Percentiles rank a stretch among this genome's conserved stretches.
phyloP scores from a whole-genome alignment of 2,797 vertebrate species.

The Hephaestus fuliginosus region DNA sequence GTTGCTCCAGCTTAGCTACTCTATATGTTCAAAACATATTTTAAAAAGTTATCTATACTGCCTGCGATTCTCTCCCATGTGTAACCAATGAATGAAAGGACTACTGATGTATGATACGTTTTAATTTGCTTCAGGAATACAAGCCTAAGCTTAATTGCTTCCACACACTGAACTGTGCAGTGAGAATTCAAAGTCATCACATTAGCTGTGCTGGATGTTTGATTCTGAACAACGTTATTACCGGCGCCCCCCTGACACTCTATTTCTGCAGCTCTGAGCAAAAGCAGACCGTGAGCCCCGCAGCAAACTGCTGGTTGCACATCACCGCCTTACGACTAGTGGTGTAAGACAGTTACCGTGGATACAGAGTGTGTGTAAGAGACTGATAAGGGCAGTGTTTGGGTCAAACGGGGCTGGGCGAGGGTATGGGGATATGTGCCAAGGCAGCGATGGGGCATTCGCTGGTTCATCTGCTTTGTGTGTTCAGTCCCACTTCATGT shows the following conservation, averaged over 20 bases:
- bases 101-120: slow-evolving; percentile 55
- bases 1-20: slow-evolving; percentile 4
- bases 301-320: slow-evolving; percentile 53
- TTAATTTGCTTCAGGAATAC: slow-evolving; percentile 57
- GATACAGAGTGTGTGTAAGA: slow-evolving; percentile 61
- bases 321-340: slow-evolving; percentile 41
- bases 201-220: slow-evolving; percentile 60
- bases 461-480: slow-evolving; percentile 34
- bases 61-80: slow-evolving; percentile 35
- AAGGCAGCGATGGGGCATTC: slow-evolving; percentile 18
- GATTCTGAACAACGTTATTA: slow-evolving; percentile 63
- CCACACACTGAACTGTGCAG: slow-evolving; percentile 41
- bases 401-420: slow-evolving; percentile 40
- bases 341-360: slow-evolving; percentile 61
- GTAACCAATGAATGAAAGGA: slow-evolving; percentile 44
- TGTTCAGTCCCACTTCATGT: slow-evolving; percentile 17
- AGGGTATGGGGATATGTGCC: slow-evolving; percentile 23
- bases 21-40: slow-evolving; percentile 34
- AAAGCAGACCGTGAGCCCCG: slow-evolving; percentile 40
- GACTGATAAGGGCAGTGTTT: slow-evolving; percentile 66
- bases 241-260: slow-evolving; percentile 28
- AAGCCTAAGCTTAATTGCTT: slow-evolving; percentile 59
- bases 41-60: slow-evolving; percentile 15
- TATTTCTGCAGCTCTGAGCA: slow-evolving; percentile 56
- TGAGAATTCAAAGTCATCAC: slow-evolving; percentile 63